Base-by-base conservation (phyloP, 2,888 invertebrate species). In the Arctia plantaginis region DNA sequence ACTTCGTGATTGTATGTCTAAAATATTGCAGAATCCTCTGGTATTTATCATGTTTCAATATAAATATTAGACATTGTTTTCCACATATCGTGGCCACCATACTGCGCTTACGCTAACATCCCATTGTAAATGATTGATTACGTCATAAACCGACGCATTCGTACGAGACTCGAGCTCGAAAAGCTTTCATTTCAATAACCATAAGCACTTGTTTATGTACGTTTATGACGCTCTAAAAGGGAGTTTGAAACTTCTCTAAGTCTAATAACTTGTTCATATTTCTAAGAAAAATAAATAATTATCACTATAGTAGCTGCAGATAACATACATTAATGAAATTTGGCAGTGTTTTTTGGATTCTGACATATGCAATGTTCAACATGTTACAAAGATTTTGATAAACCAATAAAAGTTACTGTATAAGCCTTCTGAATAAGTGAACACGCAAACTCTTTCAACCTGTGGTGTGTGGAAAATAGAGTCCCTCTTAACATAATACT, bases 111-210 rank as follows among this genome's bases (percentile, higher is more conserved):
- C 75, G 76, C 74, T 82, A 80, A 69, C 76, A 71, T 80, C 71
- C 76, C 72, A 82, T 75, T 82, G 84, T 76, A 76, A 84, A 84
- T 82, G 82, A 82, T 82, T 77, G 82, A 82, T 82, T 77, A 78
- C 78, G 66, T 76, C 73, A 82, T 82, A 84, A 75, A 82, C 74
- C 68, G 66, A 68, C 73, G 64, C 64, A 72, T 69, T 74, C 65
- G 66, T 51, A 66, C 35, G 62, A 69, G 51, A 73, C 51, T 55
- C 65, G 75, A 23, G 72, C 51, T 72, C 64, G 47, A 75, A 73
- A 73, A 41, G 82, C 72, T 73, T 76, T 80, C 70, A 77, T 78
- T 84, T 73, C 73, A 69, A 73, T 73, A 66, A 66, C 30, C 65
- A 55, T 73, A 41, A 73, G 69, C 55, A 69, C 30, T 73, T 73